phyloP scores from a whole-genome alignment of 2,797 vertebrate species.

The Cygnus olor region DNA sequence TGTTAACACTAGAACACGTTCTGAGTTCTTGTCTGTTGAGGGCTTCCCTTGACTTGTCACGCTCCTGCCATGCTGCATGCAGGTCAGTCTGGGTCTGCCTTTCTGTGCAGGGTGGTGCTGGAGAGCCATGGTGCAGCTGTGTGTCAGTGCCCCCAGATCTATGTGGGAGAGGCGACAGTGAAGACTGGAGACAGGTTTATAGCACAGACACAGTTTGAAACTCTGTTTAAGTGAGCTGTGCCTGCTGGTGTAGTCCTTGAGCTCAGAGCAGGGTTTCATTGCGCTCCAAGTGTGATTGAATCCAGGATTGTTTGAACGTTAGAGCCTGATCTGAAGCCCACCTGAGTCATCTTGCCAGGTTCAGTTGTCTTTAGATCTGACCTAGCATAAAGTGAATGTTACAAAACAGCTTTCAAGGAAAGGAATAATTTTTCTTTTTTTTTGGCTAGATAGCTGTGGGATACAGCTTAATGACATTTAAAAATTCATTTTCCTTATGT shows the following conservation, averaged over 20 bases:
- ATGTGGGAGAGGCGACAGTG: neutral
- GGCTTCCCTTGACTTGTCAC: neutral
- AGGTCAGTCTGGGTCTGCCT: neutral
- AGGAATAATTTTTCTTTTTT: neutral
- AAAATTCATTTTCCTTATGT: neutral
- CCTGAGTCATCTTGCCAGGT: neutral
- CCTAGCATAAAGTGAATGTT: neutral
- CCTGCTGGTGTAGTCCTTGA: neutral
- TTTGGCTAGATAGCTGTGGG: neutral
- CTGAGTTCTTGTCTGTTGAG: neutral
- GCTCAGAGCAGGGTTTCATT: neutral
- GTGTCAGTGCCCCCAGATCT: neutral
- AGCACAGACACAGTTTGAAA: neutral
- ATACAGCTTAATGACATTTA: neutral
- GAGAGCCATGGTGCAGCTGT: neutral
- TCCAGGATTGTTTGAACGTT: neutral
- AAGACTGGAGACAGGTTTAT: neutral
- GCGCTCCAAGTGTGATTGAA: neutral
- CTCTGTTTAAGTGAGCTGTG: neutral
- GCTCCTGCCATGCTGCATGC: neutral
- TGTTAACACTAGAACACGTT: neutral
- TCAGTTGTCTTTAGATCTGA: neutral
- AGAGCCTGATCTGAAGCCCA: neutral
- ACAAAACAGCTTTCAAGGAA: neutral
- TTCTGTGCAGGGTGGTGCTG: neutral